phyloP scores from a whole-genome alignment of 2,797 vertebrate genomes.

The Pagetopsis macropterus region DNA sequence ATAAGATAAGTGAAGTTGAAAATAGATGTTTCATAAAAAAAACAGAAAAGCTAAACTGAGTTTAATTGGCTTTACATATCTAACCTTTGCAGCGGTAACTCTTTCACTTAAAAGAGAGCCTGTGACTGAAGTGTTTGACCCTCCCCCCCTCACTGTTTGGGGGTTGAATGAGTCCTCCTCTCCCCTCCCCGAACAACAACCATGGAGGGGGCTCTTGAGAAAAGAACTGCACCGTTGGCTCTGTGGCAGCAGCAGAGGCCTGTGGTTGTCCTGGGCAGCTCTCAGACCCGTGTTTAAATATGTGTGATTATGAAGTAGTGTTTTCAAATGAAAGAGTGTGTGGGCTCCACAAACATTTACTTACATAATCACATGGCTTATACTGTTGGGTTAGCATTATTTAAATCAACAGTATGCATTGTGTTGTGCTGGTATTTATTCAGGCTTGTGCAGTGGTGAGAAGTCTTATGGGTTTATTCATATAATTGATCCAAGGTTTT shows the following conservation, averaged over 20 bases:
- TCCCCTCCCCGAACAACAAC: slow-evolving; percentile 59
- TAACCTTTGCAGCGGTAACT: slow-evolving; percentile 43
- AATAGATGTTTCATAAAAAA: background rate
- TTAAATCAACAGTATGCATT: slow-evolving; percentile 62
- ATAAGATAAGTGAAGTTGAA: slow-evolving; percentile 5
- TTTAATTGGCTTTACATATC: slow-evolving; percentile 43
- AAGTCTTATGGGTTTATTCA: slow-evolving; percentile 10
- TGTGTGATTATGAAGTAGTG: slow-evolving; percentile 52
- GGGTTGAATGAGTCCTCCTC: slow-evolving; percentile 46
- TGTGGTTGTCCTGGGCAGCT: slow-evolving; percentile 58
- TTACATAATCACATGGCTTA: slow-evolving; percentile 45
- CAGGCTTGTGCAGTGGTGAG: slow-evolving; percentile 21
- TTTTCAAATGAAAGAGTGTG: slow-evolving; percentile 52
- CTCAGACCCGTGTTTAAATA: slow-evolving; percentile 54
- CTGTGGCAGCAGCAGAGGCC: slow-evolving; percentile 26
- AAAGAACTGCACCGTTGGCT: slow-evolving; percentile 56
- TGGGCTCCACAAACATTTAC: slow-evolving; percentile 49
- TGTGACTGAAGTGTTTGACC: slow-evolving; percentile 62
- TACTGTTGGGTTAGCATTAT: slow-evolving; percentile 41
- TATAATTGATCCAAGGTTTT: slow-evolving; percentile 40
- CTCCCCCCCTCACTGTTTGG: slow-evolving; percentile 29
- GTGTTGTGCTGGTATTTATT: slow-evolving; percentile 44
- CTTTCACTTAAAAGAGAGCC: slow-evolving; percentile 51
- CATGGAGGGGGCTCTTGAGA: slow-evolving; percentile 65
- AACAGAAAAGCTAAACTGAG: slow-evolving; percentile 28